Evolutionary conservation across 2,113 vertebrate species (phyloP).

Genomic region (Gopherus flavomarginatus): DNA sequence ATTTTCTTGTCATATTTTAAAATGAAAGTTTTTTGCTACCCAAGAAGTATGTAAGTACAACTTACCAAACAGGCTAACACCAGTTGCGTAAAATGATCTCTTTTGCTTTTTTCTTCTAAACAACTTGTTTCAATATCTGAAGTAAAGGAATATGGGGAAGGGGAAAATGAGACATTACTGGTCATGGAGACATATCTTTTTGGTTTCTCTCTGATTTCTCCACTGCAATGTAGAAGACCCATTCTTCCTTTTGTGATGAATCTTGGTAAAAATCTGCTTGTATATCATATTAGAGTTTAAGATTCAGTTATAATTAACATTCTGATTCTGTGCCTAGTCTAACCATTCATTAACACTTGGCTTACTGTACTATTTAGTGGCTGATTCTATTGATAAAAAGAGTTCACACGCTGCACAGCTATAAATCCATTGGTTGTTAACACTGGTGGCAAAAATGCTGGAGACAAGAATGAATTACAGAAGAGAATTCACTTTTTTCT

Average conservation of each 20-base stretch:
- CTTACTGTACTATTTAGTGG: neutral
- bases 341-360: neutral
- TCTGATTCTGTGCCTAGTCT: neutral
- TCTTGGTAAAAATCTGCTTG: neutral
- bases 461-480: neutral
- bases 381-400: neutral
- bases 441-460: neutral
- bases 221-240: neutral
- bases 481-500: neutral
- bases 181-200: neutral
- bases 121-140: constrained; percentile 96
- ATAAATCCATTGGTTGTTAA: neutral
- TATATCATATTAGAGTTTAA: neutral
- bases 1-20: neutral
- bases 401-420: neutral
- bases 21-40: constrained; percentile 13
- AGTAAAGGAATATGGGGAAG: constrained; percentile 13
- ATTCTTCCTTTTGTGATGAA: neutral
- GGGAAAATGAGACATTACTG: neutral
- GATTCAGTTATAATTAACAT: neutral
- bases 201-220: neutral
- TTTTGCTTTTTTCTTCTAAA: constrained; percentile 97
- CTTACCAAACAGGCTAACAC: constrained; percentile 98
- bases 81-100: constrained; percentile 95
- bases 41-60: constrained; percentile 11